Base-by-base conservation (phyloP, 2,113 vertebrate species). In the Litocranius walleri region DNA sequence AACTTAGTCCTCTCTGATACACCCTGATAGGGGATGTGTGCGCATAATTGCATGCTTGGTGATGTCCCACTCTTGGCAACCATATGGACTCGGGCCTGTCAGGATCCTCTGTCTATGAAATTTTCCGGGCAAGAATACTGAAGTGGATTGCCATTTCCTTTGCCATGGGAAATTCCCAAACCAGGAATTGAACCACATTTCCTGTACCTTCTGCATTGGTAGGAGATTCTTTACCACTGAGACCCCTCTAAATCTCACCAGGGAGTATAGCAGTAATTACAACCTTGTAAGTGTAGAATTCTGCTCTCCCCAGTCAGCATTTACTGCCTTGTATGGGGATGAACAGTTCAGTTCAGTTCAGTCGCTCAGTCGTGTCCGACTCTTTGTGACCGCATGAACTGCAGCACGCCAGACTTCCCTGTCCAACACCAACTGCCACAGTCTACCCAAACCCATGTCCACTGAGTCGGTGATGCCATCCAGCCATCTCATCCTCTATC, bases 361-460 rank as follows among this genome's bases (percentile, higher is more conserved):
- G 17, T 71, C 2, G 0, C n/a, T 71, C 30, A 71, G 10, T 36
- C 0, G 0, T 71, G 5, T 40, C n/a, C 0, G 0, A 23, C n/a
- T 36, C 5, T 71, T 67, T 71, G n/a, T 1, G 2, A 71, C 64
- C 4, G 0, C 9, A 36, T 71, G n/a, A 71, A 36, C n/a, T 3
- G 9, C n/a, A 36, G 10, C 67, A 71, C 0, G 0, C n/a, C n/a
- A 71, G 67, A 21, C n/a, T 21, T 71, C 9, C 19, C 67, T 71
- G n/a, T 71, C 17, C 9, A 36, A 36, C 19, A 40, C n/a, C 67
- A 36, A 36, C n/a, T 71, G 2, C n/a, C 0, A 0, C 9, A 71
- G 10, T 71, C 4, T 23, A 23, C 19, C 9, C 67, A 36, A 36
- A 36, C n/a, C 19, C n/a, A 71, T 36, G n/a, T 12, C 9, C 67